Evolutionary conservation across 2,113 vertebrate genomes (phyloP), one percentile per base, ranked within the genome.

Genomic region (rat (Rattus norvegicus)): DNA sequence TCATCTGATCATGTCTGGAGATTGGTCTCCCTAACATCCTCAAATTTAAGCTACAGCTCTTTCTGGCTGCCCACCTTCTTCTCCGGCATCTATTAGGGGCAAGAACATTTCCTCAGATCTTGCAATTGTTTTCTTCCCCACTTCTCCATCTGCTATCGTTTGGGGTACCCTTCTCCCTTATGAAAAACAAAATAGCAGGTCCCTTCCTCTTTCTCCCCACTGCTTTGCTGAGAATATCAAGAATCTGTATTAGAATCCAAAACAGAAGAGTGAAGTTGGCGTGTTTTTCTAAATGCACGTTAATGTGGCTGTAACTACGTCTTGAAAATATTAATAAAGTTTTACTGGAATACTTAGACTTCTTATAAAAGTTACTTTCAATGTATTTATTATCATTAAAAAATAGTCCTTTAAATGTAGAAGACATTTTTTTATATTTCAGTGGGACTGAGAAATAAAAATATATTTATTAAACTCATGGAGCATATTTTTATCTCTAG

Each of bases 301-400:
- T 61, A 86, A 17, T 56, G 10, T 93, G 47, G 19, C 61, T 91
- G 33, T 93, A 92, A 88, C 28, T 96, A 49, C 91, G 61, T 13
- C 67, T 75, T 86, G 47, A 72, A 12, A 76, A 92, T 59, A 54
- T 69, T 80, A 84, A 96, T 91, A 67, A 70, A 49, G 17, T 91
- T 85, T 95, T 76, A 1, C 30, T 87, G 86, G 59, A 91, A 94
- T n/a, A 69, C 36, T 30, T 80, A 91, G 88, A 33, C 14, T 69
- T 88, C 67, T 87, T 56, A 92, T 69, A 65, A 95, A 93, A 92
- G 36, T 95, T 92, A 67, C 88, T 90, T 93, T 95, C n/a, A 85
- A 52, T 69, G 87, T 79, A 81, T 49, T 93, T 72, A 28, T 65
- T 90, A 36, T 80, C 24, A 81, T 72, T 63, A 43, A 77, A n/a